Conservation (phyloP, 1,140 invertebrate species). For the Agraylea sexmaculata region DNA sequence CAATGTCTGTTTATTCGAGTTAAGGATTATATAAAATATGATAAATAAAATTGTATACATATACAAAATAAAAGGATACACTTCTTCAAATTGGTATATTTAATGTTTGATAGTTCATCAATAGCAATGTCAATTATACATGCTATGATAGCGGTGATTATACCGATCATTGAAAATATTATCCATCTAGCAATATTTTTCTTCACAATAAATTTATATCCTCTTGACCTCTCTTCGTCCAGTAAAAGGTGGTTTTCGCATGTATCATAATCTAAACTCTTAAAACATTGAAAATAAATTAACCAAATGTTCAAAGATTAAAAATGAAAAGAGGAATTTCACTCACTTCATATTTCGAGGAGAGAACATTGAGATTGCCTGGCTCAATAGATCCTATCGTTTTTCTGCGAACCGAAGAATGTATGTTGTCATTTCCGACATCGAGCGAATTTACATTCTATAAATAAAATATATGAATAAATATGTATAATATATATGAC, state of each 20-base stretch:
- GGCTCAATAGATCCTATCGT: constrained; percentile 43
- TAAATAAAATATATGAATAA: no score
- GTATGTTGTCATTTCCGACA: no score
- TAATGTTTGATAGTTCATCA: constrained; percentile 68
- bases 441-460: no score
- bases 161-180: constrained; percentile 85
- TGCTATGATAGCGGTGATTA: constrained; percentile 86
- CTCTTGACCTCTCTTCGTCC: constrained; percentile 64
- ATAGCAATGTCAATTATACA: constrained; percentile 83
- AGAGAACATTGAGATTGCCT: constrained; percentile 54
- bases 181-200: constrained; percentile 82
- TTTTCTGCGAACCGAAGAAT: constrained; percentile 23
- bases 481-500: no score
- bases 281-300: constrained; percentile 30
- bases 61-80: constrained; percentile 59
- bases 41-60: constrained; percentile 14
- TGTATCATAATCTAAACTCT: constrained; percentile 86
- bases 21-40: constrained; percentile 16
- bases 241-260: constrained; percentile 74
- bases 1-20: constrained; percentile 46
- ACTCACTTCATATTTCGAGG: constrained; percentile 59
- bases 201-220: constrained; percentile 58
- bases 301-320: constrained; percentile 16
- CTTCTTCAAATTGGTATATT: constrained; percentile 66
- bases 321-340: no score